These are phyloP conservation scores for Nannospalax galili DNA, from an alignment of 2,113 vertebrate species.

Conservation along the genomic window DNA sequence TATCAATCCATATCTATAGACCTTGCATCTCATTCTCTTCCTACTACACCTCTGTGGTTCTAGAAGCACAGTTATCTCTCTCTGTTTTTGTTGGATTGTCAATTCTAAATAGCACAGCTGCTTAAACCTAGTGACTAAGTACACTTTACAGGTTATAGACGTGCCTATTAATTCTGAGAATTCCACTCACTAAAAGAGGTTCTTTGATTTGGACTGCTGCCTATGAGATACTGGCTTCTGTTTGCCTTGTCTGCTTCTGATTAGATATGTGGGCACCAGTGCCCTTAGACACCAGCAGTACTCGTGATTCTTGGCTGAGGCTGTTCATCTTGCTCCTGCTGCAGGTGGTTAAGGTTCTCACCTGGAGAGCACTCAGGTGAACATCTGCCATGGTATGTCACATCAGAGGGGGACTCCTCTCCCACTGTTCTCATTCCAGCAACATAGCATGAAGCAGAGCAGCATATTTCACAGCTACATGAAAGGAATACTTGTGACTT, in stretches of 20 bases:
- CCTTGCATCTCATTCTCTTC: not conserved
- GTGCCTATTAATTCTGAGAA: not conserved
- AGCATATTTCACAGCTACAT: not conserved
- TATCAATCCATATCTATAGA: fast-evolving
- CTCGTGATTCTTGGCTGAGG: slow-evolving; percentile 11
- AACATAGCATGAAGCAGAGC: not conserved
- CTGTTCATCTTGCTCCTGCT: not conserved
- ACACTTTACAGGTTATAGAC: not conserved
- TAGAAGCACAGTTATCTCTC: not conserved
- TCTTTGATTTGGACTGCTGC: not conserved
- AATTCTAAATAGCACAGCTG: not conserved
- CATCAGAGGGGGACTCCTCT: not conserved
- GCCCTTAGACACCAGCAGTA: not conserved
- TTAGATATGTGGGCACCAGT: not conserved
- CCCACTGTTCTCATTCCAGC: slow-evolving; percentile 18
- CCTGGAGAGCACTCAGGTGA: slow-evolving; percentile 63
- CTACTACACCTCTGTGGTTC: not conserved
- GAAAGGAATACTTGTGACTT: not conserved
- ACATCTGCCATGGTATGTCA: slow-evolving; percentile 69
- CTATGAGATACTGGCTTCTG: not conserved
- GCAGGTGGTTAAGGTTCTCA: slow-evolving; percentile 62
- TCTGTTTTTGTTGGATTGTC: not conserved
- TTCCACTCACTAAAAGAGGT: not conserved
- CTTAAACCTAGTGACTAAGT: not conserved
- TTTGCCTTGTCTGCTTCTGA: not conserved